phyloP scores from a whole-genome alignment of 2,113 vertebrate genomes.

The Chamaetylas fuelleborni region DNA sequence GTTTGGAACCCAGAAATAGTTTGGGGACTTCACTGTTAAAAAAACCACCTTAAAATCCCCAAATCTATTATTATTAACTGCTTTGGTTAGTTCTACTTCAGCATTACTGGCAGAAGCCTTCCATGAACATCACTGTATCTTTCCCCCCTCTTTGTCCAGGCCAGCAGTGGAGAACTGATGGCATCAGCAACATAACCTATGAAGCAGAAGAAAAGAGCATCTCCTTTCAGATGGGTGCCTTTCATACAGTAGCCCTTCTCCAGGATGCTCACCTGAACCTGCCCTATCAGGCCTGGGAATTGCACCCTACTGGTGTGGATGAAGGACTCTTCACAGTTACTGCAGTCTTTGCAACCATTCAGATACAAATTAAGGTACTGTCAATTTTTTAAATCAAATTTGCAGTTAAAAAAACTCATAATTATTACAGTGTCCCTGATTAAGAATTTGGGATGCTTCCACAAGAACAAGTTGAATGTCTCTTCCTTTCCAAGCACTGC shows the following conservation, averaged over 20 bases:
- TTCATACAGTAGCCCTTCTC: conserved; percentile 79
- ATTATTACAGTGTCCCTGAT: not conserved
- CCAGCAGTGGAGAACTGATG: conserved; percentile 81
- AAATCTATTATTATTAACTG: no score
- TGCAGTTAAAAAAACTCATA: not conserved
- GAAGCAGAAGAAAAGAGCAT: conserved; percentile 54
- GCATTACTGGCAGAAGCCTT: not conserved
- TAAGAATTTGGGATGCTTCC: not conserved
- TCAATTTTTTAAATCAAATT: not conserved
- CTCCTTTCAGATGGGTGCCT: conserved; percentile 76
- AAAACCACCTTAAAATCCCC: no score
- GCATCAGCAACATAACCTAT: conserved; percentile 67
- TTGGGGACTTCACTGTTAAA: accelerated
- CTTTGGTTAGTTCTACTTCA: not conserved
- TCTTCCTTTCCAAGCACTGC: not conserved
- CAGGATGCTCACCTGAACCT: conserved; percentile 84
- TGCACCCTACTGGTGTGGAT: conserved; percentile 73
- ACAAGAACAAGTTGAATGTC: not conserved
- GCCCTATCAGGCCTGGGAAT: conserved; percentile 86
- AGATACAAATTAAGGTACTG: conserved; percentile 82
- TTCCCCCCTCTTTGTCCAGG: conserved; percentile 60
- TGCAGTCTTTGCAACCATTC: conserved; percentile 73
- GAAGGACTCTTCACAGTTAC: conserved; percentile 71
- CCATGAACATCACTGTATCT: not conserved
- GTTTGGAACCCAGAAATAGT: not conserved